Base-by-base conservation (phyloP, 1,140 invertebrate species). In the Drosophila persimilis region DNA sequence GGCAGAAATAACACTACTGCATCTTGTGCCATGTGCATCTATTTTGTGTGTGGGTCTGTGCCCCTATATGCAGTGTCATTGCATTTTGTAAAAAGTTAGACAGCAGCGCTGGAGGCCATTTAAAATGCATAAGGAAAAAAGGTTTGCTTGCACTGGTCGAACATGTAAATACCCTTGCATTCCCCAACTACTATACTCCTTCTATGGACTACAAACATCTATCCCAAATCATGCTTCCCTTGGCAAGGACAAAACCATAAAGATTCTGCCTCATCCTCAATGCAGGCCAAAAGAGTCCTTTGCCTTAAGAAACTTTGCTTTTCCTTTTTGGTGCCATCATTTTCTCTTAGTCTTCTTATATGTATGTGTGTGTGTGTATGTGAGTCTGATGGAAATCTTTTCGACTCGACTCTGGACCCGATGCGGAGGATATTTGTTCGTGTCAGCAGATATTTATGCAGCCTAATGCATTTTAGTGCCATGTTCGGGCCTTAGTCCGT, bases 361-460 rank as follows among this genome's bases (percentile, higher is more conserved):
- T 26, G 4, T 6, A 4, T 26, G 5, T 26, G 4, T 26, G 0
- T 0, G 24, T 26, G 11, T 65, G 50, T 69, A 43, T 69, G 65
- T 69, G 31, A 69, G 48, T n/a, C 43, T 17, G 26, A 26, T 17
- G 24, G 56, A 48, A 56, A 69, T 67, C 44, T 24, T 50, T 67
- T 56, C 35, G 35, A 50, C 29, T 54, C 11, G 13, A 56, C 20
- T n/a, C 63, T 39, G 44, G n/a, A 43, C 60, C 29, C 58, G 35
- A 50, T 50, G 62, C 65, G 50, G 31, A 20, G 20, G 52, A 56
- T 67, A 69, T 69, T 69, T 67, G 65, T 24, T 31, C 65, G 65
- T 69, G 63, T 69, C 65, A 69, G 65, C 65, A 69, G 65, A 69
- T 69, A 67, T 69, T 67, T 69, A 69, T 69, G 65, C 65, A 69